Evolutionary conservation across 1,140 invertebrate genomes (phyloP).

Genomic region (Calephelis nemesis): DNA sequence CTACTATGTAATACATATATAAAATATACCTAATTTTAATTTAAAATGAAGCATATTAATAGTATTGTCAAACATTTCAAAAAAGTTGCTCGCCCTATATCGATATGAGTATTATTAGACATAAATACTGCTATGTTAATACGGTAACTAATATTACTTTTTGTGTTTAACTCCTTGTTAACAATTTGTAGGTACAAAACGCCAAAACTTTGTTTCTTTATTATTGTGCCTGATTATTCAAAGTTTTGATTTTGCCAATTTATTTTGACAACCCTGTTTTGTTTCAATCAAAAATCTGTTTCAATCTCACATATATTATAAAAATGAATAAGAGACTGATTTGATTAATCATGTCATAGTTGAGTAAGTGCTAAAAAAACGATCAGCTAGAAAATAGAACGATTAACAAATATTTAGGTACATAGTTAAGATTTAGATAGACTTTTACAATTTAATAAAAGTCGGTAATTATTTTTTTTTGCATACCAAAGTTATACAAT

Average conservation of each 20-base stretch:
- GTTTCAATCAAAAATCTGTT: neutral
- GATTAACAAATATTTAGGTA: no score
- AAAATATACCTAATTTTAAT: conserved; percentile 48
- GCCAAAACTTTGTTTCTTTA: conserved; percentile 59
- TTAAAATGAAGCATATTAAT: conserved; percentile 65
- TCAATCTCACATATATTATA: no score
- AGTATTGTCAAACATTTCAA: conserved; percentile 73
- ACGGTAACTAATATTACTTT: conserved; percentile 40
- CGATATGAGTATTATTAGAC: conserved; percentile 44
- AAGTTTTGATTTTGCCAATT: conserved; percentile 71
- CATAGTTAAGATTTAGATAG: no score
- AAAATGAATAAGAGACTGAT: no score
- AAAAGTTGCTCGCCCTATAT: conserved; percentile 67
- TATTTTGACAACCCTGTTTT: conserved; percentile 26
- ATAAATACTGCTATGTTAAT: conserved; percentile 38
- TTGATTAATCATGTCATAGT: no score
- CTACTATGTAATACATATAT: conserved; percentile 27
- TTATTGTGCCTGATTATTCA: conserved; percentile 40
- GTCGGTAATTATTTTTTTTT: no score
- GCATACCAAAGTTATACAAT: no score
- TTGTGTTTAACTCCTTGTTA: conserved; percentile 23
- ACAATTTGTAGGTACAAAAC: conserved; percentile 53
- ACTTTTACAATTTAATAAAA: no score
- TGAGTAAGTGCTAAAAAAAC: no score
- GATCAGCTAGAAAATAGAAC: no score